phyloP scores from a whole-genome alignment of 2,888 invertebrate genomes.

The Callyntrura guangdongensis region DNA sequence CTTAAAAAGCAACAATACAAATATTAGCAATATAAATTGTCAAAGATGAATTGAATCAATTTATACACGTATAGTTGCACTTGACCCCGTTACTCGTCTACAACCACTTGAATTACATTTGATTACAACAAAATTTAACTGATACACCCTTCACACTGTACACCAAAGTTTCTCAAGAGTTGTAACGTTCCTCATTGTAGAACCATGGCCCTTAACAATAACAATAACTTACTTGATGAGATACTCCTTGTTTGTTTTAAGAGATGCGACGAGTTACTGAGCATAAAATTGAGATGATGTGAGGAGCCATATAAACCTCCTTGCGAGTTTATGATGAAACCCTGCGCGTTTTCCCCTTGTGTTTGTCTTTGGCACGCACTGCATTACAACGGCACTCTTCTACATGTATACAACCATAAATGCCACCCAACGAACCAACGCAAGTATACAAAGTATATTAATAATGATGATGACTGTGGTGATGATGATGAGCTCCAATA shows the following conservation, averaged over 20 bases:
- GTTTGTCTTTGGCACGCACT: conserved; percentile 36
- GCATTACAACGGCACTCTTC: neutral
- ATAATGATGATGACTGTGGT: conserved; percentile 4
- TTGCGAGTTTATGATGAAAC: neutral
- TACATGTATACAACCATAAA: neutral
- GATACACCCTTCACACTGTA: neutral
- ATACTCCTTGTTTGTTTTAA: conserved; percentile 16
- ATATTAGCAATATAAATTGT: no score
- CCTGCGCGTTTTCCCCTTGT: neutral
- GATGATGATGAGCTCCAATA: conserved; percentile 20
- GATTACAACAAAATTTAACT: neutral
- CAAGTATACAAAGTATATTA: neutral
- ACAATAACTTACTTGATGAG: conserved; percentile 14
- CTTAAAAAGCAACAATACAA: neutral
- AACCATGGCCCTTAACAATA: neutral
- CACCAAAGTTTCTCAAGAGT: neutral
- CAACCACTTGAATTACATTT: no score
- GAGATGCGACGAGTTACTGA: conserved; percentile 51
- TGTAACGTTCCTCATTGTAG: neutral
- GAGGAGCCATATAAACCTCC: conserved; percentile 11
- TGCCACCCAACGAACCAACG: conserved; percentile 12
- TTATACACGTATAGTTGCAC: no score
- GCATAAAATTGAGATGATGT: conserved; percentile 3
- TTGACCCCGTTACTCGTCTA: no score
- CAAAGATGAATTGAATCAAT: no score